Percentiles rank a stretch among this genome's conserved stretches.
Conservation (phyloP, 2,113 vertebrate species). For the Lasiurus borealis region DNA sequence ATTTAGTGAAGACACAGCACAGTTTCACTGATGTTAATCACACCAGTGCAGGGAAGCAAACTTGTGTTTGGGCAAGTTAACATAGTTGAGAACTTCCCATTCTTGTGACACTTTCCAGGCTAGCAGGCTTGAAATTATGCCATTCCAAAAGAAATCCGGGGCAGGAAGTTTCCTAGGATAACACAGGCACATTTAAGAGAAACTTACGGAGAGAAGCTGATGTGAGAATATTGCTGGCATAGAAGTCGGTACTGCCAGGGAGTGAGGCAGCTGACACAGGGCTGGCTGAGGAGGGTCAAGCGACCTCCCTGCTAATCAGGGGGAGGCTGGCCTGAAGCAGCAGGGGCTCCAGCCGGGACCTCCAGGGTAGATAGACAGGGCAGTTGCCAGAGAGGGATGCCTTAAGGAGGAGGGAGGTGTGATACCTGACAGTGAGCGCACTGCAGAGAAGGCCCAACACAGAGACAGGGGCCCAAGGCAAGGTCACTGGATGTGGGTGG, state of each 20-base stretch:
- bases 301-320: slow-evolving; percentile 37
- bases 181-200: slow-evolving; percentile 73
- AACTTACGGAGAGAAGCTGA: slow-evolving; percentile 62
- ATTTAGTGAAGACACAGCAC: slow-evolving; percentile 56
- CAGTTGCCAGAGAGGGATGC: background rate
- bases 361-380: slow-evolving; percentile 3
- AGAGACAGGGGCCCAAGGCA: background rate
- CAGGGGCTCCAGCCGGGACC: slow-evolving; percentile 43
- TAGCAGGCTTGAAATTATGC: slow-evolving; percentile 77
- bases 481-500: background rate
- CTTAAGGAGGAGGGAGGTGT: background rate
- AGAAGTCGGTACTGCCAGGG: slow-evolving; percentile 71
- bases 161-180: slow-evolving; percentile 72
- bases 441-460: background rate
- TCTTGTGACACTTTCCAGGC: slow-evolving; percentile 75
- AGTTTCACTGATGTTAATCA: slow-evolving; percentile 57
- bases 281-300: slow-evolving; percentile 44
- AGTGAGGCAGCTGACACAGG: slow-evolving; percentile 50
- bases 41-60: slow-evolving; percentile 62
- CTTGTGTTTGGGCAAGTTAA: slow-evolving; percentile 53
- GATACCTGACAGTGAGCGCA: background rate
- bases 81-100: slow-evolving; percentile 75
- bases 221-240: slow-evolving; percentile 71
- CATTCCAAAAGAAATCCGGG: slow-evolving; percentile 79
- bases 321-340: slow-evolving; percentile 61